Percentiles rank a stretch among this genome's conserved stretches.
Conservation (phyloP, 2,888 invertebrate species). For the Heliconius sara region DNA sequence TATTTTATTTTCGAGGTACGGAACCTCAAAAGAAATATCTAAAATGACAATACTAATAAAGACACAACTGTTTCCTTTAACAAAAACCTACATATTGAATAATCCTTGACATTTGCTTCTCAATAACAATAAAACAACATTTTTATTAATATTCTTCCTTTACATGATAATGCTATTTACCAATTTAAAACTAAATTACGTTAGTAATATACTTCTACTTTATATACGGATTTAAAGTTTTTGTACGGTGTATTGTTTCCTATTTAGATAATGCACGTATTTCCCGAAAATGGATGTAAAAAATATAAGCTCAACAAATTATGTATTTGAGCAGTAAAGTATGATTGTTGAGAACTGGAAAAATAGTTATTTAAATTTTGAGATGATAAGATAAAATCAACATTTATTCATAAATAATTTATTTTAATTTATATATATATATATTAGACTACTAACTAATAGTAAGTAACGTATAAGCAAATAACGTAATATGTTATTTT, state of each 20-base stretch:
- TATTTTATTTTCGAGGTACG: too few relatives aligned
- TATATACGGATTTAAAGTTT: constrained; percentile 29
- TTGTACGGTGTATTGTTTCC: constrained; percentile 13
- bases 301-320: constrained; percentile 17
- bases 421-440: neutral
- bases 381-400: neutral
- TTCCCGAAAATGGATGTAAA: constrained; percentile 28
- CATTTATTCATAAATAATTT: neutral
- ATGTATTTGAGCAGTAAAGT: neutral
- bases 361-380: neutral
- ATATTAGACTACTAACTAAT: neutral
- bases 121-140: constrained; percentile 11
- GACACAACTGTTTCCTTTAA: neutral
- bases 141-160: neutral
- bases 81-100: neutral
- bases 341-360: neutral
- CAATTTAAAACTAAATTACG: constrained; percentile 16
- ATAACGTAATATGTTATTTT: neutral
- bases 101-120: constrained; percentile 22
- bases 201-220: constrained; percentile 9
- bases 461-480: neutral
- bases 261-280: constrained; percentile 30
- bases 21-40: too few relatives aligned
- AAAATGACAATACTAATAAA: too few relatives aligned
- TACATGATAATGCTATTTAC: constrained; percentile 1